Evolutionary conservation across 2,888 invertebrate genomes (phyloP), one percentile per base, ranked within the genome.

Genomic region (Standfussiana lucernea): DNA sequence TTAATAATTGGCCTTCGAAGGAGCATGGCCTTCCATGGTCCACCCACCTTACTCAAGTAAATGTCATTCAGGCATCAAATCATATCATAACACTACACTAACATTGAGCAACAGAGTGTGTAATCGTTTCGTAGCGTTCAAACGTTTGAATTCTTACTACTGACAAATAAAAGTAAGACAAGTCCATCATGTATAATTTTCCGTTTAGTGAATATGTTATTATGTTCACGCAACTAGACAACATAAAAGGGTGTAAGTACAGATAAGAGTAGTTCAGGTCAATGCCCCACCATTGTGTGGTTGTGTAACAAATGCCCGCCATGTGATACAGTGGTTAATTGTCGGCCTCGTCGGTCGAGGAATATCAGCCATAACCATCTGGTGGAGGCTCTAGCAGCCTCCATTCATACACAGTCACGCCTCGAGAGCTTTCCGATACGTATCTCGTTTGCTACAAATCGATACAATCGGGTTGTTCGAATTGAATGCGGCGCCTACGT

Each of bases 401-500:
- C 92, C 92, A 94, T 94, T 95, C 93, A 95, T 91, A 90, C 90
- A 84, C 88, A 93, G 94, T 95, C 94, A 95, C 94, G 95, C 91
- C 91, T 90, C 90, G 90, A 92, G 90, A 92, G 91, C 88, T 90
- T 89, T 86, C 84, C 89, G 92, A 92, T 91, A 87, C 86, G 85
- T 80, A 88, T 89, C 89, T 89, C 79, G 85, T 86, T 89, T 84
- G 84, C 79, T 87, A 83, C 81, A 82, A 86, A 89, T 87, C 86
- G 90, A 91, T 91, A 89, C 83, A 76, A 91, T 92, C 90, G 75
- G 72, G 72, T 81, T 81, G 76, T 80, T 83, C 35, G 72, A 86
- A 88, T 84, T 83, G 76, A 81, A 85, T 79, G 79, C 71, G 78
- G 83, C 78, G 86, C 75, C 74, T 69, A 75, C 77, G 73, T 18